Evolutionary conservation across 2,888 invertebrate genomes (phyloP).

Genomic region (Sarcophaga caerulescens): DNA sequence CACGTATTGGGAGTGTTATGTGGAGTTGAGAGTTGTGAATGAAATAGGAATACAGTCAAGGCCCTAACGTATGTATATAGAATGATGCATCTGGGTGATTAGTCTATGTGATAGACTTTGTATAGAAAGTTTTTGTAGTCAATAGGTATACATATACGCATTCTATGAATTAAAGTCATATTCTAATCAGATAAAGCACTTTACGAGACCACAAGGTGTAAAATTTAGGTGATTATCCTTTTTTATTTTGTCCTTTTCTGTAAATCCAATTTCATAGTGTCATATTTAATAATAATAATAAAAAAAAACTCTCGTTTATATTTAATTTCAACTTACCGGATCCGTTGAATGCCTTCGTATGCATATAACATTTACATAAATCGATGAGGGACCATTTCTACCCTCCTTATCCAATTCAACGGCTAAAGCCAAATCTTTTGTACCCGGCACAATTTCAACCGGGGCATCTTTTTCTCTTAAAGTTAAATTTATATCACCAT

Average conservation of each 20-base stretch:
- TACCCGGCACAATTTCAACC: conserved; percentile 88
- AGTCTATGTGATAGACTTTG: no score
- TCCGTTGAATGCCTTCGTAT: conserved; percentile 89
- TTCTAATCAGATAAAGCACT: background rate
- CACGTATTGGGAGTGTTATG: no score
- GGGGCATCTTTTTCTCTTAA: conserved; percentile 91
- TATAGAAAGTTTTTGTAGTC: no score
- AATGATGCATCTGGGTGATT: no score
- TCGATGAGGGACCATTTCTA: conserved; percentile 89
- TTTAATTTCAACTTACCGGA: conserved; percentile 83
- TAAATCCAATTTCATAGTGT: no score
- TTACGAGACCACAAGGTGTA: background rate
- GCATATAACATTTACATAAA: conserved; percentile 93
- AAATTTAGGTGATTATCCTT: background rate
- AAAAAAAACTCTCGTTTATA: no score
- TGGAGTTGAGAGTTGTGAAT: no score
- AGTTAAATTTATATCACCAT: conserved; percentile 89
- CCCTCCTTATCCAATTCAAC: conserved; percentile 93
- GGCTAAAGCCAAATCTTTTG: conserved; percentile 90
- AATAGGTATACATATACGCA: no score
- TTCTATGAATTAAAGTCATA: no score
- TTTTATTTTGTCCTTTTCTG: background rate
- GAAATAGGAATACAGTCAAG: no score
- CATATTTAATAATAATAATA: no score
- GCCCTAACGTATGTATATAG: no score